phyloP scores from a whole-genome alignment of 2,888 invertebrate species.

The Leptopilina syphax region DNA sequence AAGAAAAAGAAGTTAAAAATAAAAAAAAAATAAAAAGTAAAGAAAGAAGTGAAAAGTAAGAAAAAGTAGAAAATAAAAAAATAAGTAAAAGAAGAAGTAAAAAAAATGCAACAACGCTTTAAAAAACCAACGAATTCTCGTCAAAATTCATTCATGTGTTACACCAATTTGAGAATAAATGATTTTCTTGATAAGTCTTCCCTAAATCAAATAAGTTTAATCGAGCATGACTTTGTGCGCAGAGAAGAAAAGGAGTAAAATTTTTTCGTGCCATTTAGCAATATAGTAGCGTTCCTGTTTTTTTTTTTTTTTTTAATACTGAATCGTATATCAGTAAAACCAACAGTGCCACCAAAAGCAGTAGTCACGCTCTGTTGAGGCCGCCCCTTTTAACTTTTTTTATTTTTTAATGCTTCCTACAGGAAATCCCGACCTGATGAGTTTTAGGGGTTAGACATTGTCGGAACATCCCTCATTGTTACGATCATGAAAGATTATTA shows the following conservation, averaged over 20 bases:
- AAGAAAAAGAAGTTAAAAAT: too few relatives aligned
- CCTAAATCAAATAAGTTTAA: constrained; percentile 43
- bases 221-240: constrained; percentile 52
- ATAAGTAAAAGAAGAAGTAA: too few relatives aligned
- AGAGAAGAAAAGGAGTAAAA: background rate
- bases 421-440: constrained; percentile 61
- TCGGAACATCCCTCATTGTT: constrained; percentile 60
- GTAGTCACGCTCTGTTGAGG: constrained; percentile 61
- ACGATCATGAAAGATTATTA: constrained; percentile 13
- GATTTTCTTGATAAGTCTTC: background rate
- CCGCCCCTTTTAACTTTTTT: constrained; percentile 59
- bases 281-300: background rate
- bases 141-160: background rate
- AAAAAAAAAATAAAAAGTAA: too few relatives aligned
- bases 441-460: constrained; percentile 61
- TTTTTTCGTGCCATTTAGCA: constrained; percentile 18
- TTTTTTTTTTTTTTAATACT: too few relatives aligned
- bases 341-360: constrained; percentile 52
- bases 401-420: constrained; percentile 55
- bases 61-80: too few relatives aligned
- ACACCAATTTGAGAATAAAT: background rate
- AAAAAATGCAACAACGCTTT: too few relatives aligned
- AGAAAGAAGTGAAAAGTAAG: too few relatives aligned
- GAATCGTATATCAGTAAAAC: constrained; percentile 49
- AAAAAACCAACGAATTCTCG: background rate